Conservation (phyloP, 2,888 invertebrate species). For the Campoplex nolae region DNA sequence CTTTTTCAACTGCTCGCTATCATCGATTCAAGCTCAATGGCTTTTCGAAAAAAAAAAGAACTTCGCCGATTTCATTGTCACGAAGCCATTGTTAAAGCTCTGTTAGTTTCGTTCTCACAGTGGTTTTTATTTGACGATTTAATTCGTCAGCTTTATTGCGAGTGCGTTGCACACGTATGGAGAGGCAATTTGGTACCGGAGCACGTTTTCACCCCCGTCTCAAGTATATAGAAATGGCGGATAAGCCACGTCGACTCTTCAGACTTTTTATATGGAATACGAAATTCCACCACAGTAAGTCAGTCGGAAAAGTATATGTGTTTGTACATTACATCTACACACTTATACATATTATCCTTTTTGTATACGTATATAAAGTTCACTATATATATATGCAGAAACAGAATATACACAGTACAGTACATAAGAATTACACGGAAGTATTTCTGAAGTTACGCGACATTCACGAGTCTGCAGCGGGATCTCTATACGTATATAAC, state of each 20-base stretch:
- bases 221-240: constrained; percentile 54
- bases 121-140: constrained; percentile 5
- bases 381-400: neutral
- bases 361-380: neutral
- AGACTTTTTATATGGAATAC: constrained; percentile 52
- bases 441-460: constrained; percentile 49
- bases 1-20: neutral
- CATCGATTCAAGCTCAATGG: neutral
- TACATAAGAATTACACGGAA: constrained; percentile 44
- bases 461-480: constrained; percentile 28
- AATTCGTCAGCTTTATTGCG: constrained; percentile 20
- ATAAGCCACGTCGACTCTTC: constrained; percentile 66
- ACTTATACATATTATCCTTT: neutral
- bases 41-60: neutral
- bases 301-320: constrained; percentile 38
- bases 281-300: constrained; percentile 24
- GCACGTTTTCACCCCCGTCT: constrained; percentile 52
- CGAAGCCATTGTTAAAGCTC: neutral
- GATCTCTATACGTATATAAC: constrained; percentile 9
- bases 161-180: neutral
- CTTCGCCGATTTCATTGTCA: constrained; percentile 6
- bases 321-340: neutral
- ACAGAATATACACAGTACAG: constrained; percentile 7
- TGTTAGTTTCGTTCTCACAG: neutral
- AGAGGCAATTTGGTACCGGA: constrained; percentile 24